Conservation (phyloP, 2,888 invertebrate species). For the Axea sp. region DNA sequence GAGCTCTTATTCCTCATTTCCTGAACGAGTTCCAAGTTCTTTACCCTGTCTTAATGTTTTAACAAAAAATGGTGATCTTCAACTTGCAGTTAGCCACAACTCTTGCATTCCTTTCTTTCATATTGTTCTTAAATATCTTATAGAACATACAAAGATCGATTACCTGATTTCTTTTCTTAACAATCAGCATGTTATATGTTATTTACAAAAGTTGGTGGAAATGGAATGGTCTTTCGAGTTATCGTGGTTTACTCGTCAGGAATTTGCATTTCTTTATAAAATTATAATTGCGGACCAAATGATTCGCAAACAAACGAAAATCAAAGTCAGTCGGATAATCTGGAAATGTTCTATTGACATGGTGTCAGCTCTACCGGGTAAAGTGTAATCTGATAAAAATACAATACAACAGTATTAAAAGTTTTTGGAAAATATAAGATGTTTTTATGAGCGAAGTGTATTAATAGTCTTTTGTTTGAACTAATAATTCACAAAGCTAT, state of each 20-base stretch:
- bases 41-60: conserved; percentile 79
- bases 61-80: conserved; percentile 79
- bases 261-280: conserved; percentile 69
- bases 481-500: too few relatives aligned
- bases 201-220: conserved; percentile 68
- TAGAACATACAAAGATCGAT: conserved; percentile 58
- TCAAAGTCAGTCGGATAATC: conserved; percentile 60
- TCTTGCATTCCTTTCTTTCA: conserved; percentile 80
- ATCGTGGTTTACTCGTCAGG: conserved; percentile 75
- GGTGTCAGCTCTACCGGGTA: conserved; percentile 72
- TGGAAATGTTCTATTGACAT: conserved; percentile 74
- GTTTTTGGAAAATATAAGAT: too few relatives aligned
- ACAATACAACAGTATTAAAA: too few relatives aligned
- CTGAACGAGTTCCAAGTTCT: conserved; percentile 79
- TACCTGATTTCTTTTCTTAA: conserved; percentile 55
- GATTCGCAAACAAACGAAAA: conserved; percentile 19
- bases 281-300: conserved; percentile 67
- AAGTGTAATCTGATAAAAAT: too few relatives aligned
- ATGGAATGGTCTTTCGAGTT: conserved; percentile 72
- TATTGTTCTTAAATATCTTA: conserved; percentile 66
- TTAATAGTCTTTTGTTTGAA: too few relatives aligned
- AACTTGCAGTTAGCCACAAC: conserved; percentile 79
- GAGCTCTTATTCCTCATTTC: conserved; percentile 76
- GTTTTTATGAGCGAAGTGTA: too few relatives aligned
- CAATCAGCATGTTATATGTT: conserved; percentile 67